Evolutionary conservation across 2,888 invertebrate genomes (phyloP), one percentile per base, ranked within the genome.

Genomic region (Anodontia alba): DNA sequence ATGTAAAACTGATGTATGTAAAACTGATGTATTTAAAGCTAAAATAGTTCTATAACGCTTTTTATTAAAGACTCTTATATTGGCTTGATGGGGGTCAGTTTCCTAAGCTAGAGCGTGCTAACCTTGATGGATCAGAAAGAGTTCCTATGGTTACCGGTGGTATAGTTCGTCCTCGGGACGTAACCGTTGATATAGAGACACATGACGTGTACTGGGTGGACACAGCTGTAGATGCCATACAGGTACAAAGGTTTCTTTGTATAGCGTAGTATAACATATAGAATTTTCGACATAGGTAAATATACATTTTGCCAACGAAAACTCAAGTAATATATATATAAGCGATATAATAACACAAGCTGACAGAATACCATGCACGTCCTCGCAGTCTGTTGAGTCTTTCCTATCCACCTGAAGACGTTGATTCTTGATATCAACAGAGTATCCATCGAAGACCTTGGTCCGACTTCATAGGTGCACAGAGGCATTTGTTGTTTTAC

Each of bases 191-290:
- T 93, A 97, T 98, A 96, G 95, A 96, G 62, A 98, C 98, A 0
- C 98, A 99, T 92, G 98, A 99, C 93, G 97, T 99, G 0, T 99
- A 98, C 94, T 99, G 99, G 99, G 98, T 98, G 0, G 99, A 99
- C 94, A 97, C 98, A 0, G 97, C 97, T 93, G 95, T 98, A 38
- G 99, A 99, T 93, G 97, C 97, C 90, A 98, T 99, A 77, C 99
- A 99, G 93, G 94, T 94, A 80, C n/a, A n/a, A n/a, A n/a, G n/a
- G n/a, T n/a, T n/a, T 33, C n/a, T n/a, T n/a, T 57, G 29, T 12
- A 26, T 12, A 57, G n/a, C 23, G 8, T 43, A 43, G n/a, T n/a
- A n/a, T n/a, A n/a, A n/a, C n/a, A n/a, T n/a, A n/a, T n/a, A n/a
- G n/a, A n/a, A n/a, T n/a, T n/a, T 54, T 1, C 20, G 26, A 23